Percentiles rank a stretch among this genome's conserved stretches.
Evolutionary conservation across 2,888 invertebrate species (phyloP).

Genomic region (Thymelicus acteon): DNA sequence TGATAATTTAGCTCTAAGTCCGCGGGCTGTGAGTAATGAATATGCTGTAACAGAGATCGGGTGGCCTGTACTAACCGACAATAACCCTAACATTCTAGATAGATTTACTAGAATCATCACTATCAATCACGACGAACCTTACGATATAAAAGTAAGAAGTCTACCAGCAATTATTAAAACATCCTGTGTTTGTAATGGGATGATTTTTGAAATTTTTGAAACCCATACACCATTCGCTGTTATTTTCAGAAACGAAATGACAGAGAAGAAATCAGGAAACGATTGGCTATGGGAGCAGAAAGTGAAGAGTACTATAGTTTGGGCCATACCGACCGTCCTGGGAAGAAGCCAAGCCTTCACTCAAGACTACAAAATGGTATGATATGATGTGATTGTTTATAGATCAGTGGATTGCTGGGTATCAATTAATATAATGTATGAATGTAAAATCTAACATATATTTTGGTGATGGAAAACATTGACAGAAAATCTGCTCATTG

Average conservation of each 20-base stretch:
- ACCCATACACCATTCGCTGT: background rate
- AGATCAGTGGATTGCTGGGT: too few relatives aligned
- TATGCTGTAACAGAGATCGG: slow-evolving; percentile 79
- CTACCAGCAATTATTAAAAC: background rate
- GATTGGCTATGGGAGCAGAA: slow-evolving; percentile 94
- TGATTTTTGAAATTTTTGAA: background rate
- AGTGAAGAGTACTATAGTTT: slow-evolving; percentile 89
- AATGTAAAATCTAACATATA: background rate
- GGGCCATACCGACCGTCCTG: slow-evolving; percentile 86
- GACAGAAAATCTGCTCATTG: background rate
- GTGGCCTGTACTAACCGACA: slow-evolving; percentile 82
- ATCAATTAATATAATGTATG: too few relatives aligned
- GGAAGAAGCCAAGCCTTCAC: slow-evolving; percentile 94
- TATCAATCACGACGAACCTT: slow-evolving; percentile 54
- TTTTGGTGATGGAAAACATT: background rate
- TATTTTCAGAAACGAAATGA: slow-evolving; percentile 93
- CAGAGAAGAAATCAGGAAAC: slow-evolving; percentile 94
- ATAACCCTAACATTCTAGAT: slow-evolving; percentile 75
- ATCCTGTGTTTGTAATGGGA: background rate
- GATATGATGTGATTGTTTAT: background rate
- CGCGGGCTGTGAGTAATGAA: slow-evolving; percentile 80
- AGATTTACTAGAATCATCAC: slow-evolving; percentile 79
- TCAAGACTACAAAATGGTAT: slow-evolving; percentile 93
- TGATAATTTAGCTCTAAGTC: slow-evolving; percentile 78
- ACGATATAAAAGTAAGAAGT: slow-evolving; percentile 60